Evolutionary conservation across 2,888 invertebrate species (phyloP), one percentile per base, ranked within the genome.

Genomic region (Stictocephala bisonia): DNA sequence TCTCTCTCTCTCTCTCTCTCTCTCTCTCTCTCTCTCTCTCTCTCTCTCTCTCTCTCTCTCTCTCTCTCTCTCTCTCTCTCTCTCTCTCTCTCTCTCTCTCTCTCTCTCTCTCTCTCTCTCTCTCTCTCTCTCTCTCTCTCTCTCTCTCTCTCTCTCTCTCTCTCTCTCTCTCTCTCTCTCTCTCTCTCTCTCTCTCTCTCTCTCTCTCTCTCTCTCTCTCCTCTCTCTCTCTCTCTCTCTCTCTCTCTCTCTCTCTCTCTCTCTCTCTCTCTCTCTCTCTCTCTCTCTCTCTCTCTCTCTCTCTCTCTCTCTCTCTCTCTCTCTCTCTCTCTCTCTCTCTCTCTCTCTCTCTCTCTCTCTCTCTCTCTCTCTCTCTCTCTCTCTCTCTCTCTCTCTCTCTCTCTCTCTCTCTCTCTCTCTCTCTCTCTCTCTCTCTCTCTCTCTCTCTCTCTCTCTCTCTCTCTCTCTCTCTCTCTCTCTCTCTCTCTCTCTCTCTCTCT

Each of bases 1-100:
- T 71, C 29, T 22, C 26, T 71, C 44, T 73, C 40, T 44, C 27
- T 72, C 56, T 53, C 66, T 15, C 31, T 53, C 72, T 73, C 60
- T 72, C 29, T 24, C 60, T 35, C 69, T 27, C 41, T 27, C 58
- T 67, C 48, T 70, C 75, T 26, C 66, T 48, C 31, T 22, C 6
- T 41, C 53, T 60, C 48, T 31, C 9, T 66, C 44, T 18, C 56
- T 41, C 60, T 48, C 51, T 60, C 44, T 56, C 27, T 56, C 71
- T 18, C 27, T 35, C 35, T 35, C 35, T 35, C 35, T 35, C 50
- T 50, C n/a, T n/a, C n/a, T 60, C 74, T 72, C 75, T 72, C 60
- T 31, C 56, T 66, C 24, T 31, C 64, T 20, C 48, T 48, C 71
- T 51, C 15, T 18, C 20, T 67, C 53, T 35, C 18, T 40, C 51